Percentiles rank a stretch among this genome's conserved stretches.
Evolutionary conservation across 2,797 vertebrate species (phyloP).

Genomic region (Labeo calbasu): DNA sequence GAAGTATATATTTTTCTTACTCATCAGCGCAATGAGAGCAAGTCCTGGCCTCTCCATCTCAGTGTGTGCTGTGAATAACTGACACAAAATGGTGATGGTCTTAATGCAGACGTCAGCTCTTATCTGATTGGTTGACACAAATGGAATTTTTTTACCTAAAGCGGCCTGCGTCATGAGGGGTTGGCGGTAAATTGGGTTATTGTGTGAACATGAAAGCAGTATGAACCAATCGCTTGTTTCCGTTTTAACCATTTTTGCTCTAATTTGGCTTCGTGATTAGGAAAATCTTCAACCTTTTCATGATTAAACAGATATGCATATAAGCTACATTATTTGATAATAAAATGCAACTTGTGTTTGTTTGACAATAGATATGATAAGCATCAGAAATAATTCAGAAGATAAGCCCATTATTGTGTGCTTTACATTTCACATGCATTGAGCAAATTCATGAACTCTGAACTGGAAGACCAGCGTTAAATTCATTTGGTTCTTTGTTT

Average conservation of each 20-base stretch:
- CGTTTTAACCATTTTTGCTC: too few relatives aligned
- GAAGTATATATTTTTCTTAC: conserved; percentile 19
- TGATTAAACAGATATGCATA: background rate
- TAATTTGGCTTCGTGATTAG: background rate
- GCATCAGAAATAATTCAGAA: background rate
- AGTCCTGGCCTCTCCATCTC: conserved; percentile 39
- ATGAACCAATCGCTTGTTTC: too few relatives aligned
- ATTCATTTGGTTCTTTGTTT: background rate
- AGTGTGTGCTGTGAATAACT: conserved; percentile 6
- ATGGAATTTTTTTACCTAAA: conserved; percentile 2
- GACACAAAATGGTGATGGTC: background rate
- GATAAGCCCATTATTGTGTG: background rate
- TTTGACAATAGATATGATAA: background rate
- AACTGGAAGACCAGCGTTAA: background rate
- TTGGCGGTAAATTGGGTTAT: too few relatives aligned
- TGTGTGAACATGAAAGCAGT: background rate
- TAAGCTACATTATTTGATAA: background rate
- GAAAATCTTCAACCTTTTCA: background rate
- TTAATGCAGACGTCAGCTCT: background rate
- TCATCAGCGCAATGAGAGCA: background rate
- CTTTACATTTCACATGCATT: background rate
- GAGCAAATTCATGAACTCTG: background rate
- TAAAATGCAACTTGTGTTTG: background rate
- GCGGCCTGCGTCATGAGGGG: background rate
- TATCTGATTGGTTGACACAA: conserved; percentile 18